Percentiles rank a stretch among this genome's conserved stretches.
Evolutionary conservation across 2,888 invertebrate species (phyloP).

Genomic region (Ectobius pallidus): DNA sequence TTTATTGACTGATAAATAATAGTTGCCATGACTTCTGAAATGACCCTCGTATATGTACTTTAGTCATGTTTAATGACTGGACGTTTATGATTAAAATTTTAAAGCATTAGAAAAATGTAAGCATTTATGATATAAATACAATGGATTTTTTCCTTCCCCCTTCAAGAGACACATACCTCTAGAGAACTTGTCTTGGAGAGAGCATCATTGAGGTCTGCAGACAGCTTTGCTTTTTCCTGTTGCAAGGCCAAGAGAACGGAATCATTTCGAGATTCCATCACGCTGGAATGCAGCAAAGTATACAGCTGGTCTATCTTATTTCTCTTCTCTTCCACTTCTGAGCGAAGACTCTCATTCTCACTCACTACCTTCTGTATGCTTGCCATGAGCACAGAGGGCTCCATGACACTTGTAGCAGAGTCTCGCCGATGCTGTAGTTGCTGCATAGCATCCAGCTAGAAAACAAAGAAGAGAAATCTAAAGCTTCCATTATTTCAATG

Average conservation of each 20-base stretch:
- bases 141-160: no score
- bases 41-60: no score
- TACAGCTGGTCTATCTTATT: slow-evolving; percentile 38
- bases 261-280: slow-evolving; percentile 17
- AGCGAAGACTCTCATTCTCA: slow-evolving; percentile 38
- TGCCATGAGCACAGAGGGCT: slow-evolving; percentile 31
- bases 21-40: no score
- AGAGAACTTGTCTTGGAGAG: not conserved
- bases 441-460: slow-evolving; percentile 28
- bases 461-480: not conserved
- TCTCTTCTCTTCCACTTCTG: slow-evolving; percentile 39
- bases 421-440: not conserved
- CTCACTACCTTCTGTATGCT: slow-evolving; percentile 35
- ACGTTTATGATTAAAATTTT: no score
- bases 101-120: no score
- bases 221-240: slow-evolving; percentile 32
- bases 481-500: no score
- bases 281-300: slow-evolving; percentile 36
- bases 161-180: no score
- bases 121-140: no score
- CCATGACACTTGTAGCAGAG: not conserved
- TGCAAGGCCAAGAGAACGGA: slow-evolving; percentile 2
- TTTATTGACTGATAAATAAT: no score
- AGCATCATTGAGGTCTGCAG: slow-evolving; percentile 19
- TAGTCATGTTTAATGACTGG: no score